Evolutionary conservation across 2,888 invertebrate species (phyloP), one percentile per base, ranked within the genome.

Genomic region (Tridacna crocea): DNA sequence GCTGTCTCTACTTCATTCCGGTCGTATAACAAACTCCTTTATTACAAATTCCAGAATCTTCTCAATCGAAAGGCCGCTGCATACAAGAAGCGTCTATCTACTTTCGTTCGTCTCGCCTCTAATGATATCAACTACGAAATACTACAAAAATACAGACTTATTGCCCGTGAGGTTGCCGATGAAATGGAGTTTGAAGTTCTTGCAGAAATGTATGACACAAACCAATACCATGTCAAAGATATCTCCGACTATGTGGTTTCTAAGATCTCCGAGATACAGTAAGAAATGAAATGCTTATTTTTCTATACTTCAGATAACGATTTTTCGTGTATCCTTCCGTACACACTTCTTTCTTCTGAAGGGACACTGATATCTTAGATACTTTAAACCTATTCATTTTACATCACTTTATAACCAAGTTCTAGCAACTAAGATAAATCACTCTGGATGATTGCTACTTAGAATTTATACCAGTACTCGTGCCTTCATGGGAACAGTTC

Each of bases 221-320:
- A 85, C 70, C 75, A 82, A 17, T 82, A 82, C 24, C 74, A 85
- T 60, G 24, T 82, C 15, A 80, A 63, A 61, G 82, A 82, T 68
- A 65, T 82, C n/a, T 51, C 74, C 12, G 79, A 85, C 55, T 63
- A 36, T 46, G n/a, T 75, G 0, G 24, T 6, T n/a, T 36, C 74
- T 13, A 36, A 13, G 22, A 61, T 61, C 19, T 22, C n/a, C 12
- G 70, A 70, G 8, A 70, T 70, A 24, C 11, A 47, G 70, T 70
- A 70, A 48, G 68, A n/a, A n/a, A 27, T 15, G 4, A 24, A 13
- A 13, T 13, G n/a, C 13, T 22, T 61, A 61, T 24, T 24, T 24
- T 22, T 2, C 15, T 24, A 3, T 24, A 22, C 26, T 13, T 24
- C 3, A 1, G n/a, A n/a, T n/a, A n/a, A n/a, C n/a, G n/a, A n/a